phyloP scores from a whole-genome alignment of 2,113 vertebrate genomes.

The Centropus bengalensis region DNA sequence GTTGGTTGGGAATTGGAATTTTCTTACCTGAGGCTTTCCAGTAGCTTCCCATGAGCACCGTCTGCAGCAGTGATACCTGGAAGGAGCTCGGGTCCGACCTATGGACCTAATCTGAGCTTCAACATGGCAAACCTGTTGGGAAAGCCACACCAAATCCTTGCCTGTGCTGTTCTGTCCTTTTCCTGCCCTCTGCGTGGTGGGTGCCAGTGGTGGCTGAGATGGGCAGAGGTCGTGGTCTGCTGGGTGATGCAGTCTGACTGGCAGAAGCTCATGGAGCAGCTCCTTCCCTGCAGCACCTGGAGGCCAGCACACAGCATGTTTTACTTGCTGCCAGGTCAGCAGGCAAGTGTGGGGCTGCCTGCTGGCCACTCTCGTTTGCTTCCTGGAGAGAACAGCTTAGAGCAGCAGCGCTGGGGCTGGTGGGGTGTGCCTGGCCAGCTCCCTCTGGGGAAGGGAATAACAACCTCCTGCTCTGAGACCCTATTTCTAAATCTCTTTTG shows the following conservation, averaged over 20 bases:
- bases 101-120: not conserved
- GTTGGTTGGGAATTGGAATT: not conserved
- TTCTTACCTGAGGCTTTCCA: not conserved
- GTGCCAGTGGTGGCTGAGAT: not conserved
- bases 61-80: not conserved
- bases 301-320: not conserved
- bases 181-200: not conserved
- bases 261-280: not conserved
- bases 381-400: not conserved
- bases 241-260: not conserved
- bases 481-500: constrained; percentile 23
- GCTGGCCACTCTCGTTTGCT: not conserved
- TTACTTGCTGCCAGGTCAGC: not conserved
- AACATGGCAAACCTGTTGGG: not conserved
- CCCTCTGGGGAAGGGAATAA: not conserved
- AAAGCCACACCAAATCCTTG: not conserved
- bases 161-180: not conserved
- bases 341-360: not conserved
- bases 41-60: not conserved
- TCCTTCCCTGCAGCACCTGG: not conserved
- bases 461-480: not conserved
- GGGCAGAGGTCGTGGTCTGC: not conserved
- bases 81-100: not conserved
- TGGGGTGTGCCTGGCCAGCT: not conserved
- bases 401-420: not conserved